Evolutionary conservation across 2,888 invertebrate species (phyloP), one percentile per base, ranked within the genome.

Genomic region (Ethmia dodecea): DNA sequence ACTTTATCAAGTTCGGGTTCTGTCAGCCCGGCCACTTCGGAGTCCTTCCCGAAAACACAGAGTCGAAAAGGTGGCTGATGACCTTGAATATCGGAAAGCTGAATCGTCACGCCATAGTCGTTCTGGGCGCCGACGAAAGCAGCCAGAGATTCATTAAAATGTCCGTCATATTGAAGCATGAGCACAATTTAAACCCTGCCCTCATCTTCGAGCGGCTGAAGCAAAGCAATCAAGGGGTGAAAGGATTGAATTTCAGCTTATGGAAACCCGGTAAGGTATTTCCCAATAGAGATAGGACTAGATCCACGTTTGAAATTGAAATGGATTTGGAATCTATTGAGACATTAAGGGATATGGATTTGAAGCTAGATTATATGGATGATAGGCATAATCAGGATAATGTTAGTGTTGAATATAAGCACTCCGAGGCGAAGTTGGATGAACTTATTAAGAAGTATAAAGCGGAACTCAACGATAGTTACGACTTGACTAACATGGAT

Each of bases 401-500:
- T 1, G 60, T 58, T 0, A 8, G 26, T 0, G 60, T 77, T 1
- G 51, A 45, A 16, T 65, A 70, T 1, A 51, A 61, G 10, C 52
- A 59, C 39, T 55, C 71, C 0, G n/a, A 43, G 3, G 15, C 44
- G 0, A 49, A 48, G 28, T 44, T 84, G 5, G 36, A 52, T 13
- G 68, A 73, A 1, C 27, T 60, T 1, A 56, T 83, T 0, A 52
- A 55, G 3, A 67, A 60, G 28, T 62, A 45, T 35, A 80, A 64
- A 42, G 43, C 57, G 0, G 79, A 83, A 39, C 48, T 57, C 38
- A 62, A 43, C 0, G 84, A 84, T 35, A 70, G 58, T 13, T 77
- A 80, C 33, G 76, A 68, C 30, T 68, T 76, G 0, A 61, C 74
- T 4, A 79, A 80, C 37, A 86, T 86, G 84, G 83, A 83, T 3